Evolutionary conservation across 2,797 vertebrate genomes (phyloP), one percentile per base, ranked within the genome.

Genomic region (Sebastes dallii): DNA sequence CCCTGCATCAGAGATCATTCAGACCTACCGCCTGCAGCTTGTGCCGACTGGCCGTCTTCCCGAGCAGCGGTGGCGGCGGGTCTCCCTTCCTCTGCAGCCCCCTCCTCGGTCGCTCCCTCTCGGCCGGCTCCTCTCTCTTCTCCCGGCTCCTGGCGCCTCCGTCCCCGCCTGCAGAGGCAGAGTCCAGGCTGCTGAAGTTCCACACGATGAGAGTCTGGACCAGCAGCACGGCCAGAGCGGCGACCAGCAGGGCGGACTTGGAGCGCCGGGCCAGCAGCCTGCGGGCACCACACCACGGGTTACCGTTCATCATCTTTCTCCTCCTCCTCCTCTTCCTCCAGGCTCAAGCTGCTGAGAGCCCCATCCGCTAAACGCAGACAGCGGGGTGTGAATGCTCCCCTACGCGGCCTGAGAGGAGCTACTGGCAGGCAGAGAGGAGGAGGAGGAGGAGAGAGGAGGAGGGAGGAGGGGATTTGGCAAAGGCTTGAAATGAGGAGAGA

Each of bases 121-220:
- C 92, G 73, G 77, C 81, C 67, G 88, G 88, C 59, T 92, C 94
- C 68, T 89, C 95, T 77, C 95, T 95, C 93, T 95, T 96, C 88
- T 94, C 95, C 56, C 95, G 94, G 87, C 86, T 93, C 30, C 89
- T 30, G 88, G 94, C 94, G 83, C 94, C 94, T 81, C 95, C 93
- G 75, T 96, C 96, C 84, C 96, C 96, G 70, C 94, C 96, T 8
- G 95, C 92, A 1, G 96, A 95, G 8, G 95, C 92, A 1, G 96
- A 95, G 92, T 99, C 98, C 81, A 99, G 94, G 94, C 96, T 97
- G 95, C 96, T 97, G 96, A 99, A 98, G 97, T 97, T 99, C 97
- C 98, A 98, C 88, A 97, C 97, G 84, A 98, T 92, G 82, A 99
- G 97, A 34, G 97, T 98, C 96, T 99, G 98, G 89, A 99, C 88